Evolutionary conservation across 2,888 invertebrate species (phyloP), one percentile per base, ranked within the genome.

Genomic region (Drosophila affinis): DNA sequence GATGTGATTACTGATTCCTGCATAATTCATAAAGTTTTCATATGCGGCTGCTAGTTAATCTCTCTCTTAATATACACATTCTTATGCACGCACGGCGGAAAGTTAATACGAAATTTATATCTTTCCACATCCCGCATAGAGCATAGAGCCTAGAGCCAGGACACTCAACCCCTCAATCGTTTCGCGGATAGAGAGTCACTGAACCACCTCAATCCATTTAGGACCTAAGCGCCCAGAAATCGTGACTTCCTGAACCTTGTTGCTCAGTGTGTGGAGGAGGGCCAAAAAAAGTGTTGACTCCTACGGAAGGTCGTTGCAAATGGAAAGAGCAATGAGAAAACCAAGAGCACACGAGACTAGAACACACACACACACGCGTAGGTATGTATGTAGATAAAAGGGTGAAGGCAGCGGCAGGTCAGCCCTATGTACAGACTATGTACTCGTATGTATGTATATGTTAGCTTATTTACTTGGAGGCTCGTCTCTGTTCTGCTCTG

Each of bases 401-500:
- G 46, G 46, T n/a, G 21, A 5, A 34, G 45, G 29, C 29, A 9
- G 27, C 27, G 47, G 44, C 21, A 12, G 21, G 46, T n/a, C 12
- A 12, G 17, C 21, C 48, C 32, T 48, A 55, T 77, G 78, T 78
- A 57, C 21, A 21, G 21, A 21, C 62, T 52, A 45, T 62, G 62
- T 72, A 14, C 39, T 7, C n/a, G 14, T 39, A 7, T n/a, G n/a
- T n/a, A n/a, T 34, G 34, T 34, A 14, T 39, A n/a, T n/a, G 7
- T 45, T 24, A 71, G 62, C 55, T 81, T 78, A 88, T 83, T 83
- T 88, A 86, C 88, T 88, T 88, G 83, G 83, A 84, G 83, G 83
- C 83, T 84, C 83, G 83, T 84, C 83, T 81, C 85, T 76, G 62
- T 67, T 32, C 72, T 39, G 54, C 34, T 51, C 29, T 53, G 51